Base-by-base conservation (phyloP, 2,113 vertebrate species). In the Stercorarius parasiticus region DNA sequence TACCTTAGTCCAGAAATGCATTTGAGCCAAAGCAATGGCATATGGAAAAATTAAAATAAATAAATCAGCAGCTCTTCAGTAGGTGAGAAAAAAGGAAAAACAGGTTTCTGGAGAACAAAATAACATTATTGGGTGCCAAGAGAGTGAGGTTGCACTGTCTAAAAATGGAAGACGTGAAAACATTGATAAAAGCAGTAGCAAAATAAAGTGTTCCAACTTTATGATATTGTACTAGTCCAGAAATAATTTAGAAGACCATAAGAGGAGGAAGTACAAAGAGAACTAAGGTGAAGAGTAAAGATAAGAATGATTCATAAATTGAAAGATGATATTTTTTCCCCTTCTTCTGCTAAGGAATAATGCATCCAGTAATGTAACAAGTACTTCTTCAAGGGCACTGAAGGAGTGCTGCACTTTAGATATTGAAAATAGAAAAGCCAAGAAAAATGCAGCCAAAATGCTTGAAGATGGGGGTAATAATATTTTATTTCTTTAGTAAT, bases 281-380 rank as follows among this genome's bases (percentile, higher is more conserved):
- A 96, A 92, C 84, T 93, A 95, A 98, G 96, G 96, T 97, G 97
- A 98, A 94, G 85, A 97, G 90, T 74, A 95, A 97, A 98, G 97
- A 98, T 98, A 98, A 98, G 96, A 92, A 86, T 56, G 94, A 97
- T 96, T 98, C 96, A 95, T 95, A 98, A 97, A 97, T 88, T 97
- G 96, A 97, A 98, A 97, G 89, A 88, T 90, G 70, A 80, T 97
- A 71, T 97, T 96, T 97, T 93, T 86, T 58, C n/a, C 42, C 42
- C 26, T 59, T 92, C 67, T 66, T 89, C 83, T 96, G 92, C 94
- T 89, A 25, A 90, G 88, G 90, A 98, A 96, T 97, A 98, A 98
- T 82, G 53, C 13, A 91, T 86, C 90, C 61, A 82, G 15, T 86
- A 94, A 97, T 74, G 91, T 98, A 97, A 93, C 91, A 98, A 97